Percentiles rank a stretch among this genome's conserved stretches.
Evolutionary conservation across 1,140 invertebrate genomes (phyloP).

Genomic region (Drosophila aff.): DNA sequence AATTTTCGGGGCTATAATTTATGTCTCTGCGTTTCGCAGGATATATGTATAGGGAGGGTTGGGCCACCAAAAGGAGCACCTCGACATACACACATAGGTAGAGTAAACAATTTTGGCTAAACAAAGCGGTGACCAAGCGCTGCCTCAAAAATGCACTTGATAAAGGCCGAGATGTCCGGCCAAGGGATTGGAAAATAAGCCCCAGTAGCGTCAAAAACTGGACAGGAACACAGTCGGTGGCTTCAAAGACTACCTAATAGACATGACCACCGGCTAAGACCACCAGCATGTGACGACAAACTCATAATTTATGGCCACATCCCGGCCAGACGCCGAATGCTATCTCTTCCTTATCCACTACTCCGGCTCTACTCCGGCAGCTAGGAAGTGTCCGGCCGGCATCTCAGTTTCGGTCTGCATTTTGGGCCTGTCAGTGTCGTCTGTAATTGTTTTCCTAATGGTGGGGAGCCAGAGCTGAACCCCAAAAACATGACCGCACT

Average conservation of each 20-base stretch:
- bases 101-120: slow-evolving; percentile 22
- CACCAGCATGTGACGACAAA: slow-evolving; percentile 72
- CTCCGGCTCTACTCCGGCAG: background rate
- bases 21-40: slow-evolving; percentile 18
- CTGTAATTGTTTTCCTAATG: slow-evolving; percentile 79
- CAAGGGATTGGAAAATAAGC: slow-evolving; percentile 52
- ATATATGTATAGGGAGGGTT: background rate
- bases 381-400: slow-evolving; percentile 25
- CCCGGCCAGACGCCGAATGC: slow-evolving; percentile 60
- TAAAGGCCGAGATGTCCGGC: slow-evolving; percentile 1
- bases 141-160: slow-evolving; percentile 25
- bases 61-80: background rate
- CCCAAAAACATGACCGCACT: slow-evolving; percentile 75
- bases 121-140: slow-evolving; percentile 19
- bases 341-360: slow-evolving; percentile 50
- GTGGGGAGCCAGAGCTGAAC: slow-evolving; percentile 38
- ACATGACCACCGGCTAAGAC: slow-evolving; percentile 57
- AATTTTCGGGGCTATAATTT: slow-evolving; percentile 40
- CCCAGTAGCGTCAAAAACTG: slow-evolving; percentile 62
- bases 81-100: background rate
- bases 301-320: slow-evolving; percentile 74
- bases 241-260: slow-evolving; percentile 68
- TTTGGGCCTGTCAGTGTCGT: slow-evolving; percentile 62
- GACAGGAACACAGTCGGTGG: slow-evolving; percentile 38
- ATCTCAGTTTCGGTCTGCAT: slow-evolving; percentile 25